phyloP scores from a whole-genome alignment of 2,888 invertebrate species.

The Exocentrus adspersus region DNA sequence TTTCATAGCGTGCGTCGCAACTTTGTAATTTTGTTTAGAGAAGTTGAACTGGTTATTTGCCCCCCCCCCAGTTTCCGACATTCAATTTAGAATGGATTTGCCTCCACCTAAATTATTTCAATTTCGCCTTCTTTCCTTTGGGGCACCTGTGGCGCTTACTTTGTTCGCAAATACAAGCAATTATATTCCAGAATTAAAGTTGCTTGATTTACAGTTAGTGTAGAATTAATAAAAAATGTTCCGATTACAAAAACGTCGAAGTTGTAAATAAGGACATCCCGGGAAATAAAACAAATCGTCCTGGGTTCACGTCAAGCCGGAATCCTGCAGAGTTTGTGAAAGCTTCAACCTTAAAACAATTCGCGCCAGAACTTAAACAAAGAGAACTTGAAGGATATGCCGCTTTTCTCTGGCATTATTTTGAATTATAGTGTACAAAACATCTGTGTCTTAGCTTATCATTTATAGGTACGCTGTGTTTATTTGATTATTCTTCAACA shows the following conservation, averaged over 20 bases:
- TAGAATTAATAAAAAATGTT: too few species aligned
- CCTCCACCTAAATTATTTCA: neutral
- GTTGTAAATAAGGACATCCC: too few species aligned
- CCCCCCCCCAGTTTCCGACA: neutral
- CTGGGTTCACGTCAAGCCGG: neutral
- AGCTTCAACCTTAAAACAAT: neutral
- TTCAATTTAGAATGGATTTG: neutral
- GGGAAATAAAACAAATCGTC: too few species aligned
- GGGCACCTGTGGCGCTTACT: neutral
- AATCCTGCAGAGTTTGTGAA: neutral
- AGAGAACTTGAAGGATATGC: neutral
- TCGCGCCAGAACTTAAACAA: neutral
- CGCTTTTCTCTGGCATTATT: conserved; percentile 3
- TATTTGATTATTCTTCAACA: too few species aligned
- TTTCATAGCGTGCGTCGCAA: neutral
- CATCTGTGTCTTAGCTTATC: too few species aligned
- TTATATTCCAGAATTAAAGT: too few species aligned
- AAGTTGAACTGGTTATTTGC: conserved; percentile 1
- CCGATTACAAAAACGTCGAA: too few species aligned
- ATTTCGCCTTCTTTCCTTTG: neutral
- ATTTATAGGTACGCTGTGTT: too few species aligned
- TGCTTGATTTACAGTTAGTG: too few species aligned
- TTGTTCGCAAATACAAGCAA: neutral
- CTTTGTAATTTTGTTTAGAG: neutral
- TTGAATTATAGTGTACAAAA: too few species aligned